These are phyloP conservation scores for Phenganax subtilis DNA, from an alignment of 92 coral and sea anemone genomes.

Conservation along the genomic window DNA sequence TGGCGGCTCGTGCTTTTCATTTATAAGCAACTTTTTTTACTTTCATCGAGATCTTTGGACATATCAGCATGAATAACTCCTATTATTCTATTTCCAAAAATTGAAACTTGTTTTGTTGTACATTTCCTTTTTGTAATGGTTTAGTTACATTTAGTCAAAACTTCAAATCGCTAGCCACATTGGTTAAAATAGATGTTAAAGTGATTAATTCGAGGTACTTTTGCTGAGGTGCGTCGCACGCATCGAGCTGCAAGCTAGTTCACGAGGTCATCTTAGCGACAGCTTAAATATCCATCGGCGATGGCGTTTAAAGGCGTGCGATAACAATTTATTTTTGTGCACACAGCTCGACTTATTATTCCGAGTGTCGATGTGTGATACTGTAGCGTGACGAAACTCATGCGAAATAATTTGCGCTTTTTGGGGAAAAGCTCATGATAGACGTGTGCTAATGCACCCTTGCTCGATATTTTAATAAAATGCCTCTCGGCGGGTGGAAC, in stretches of 20 bases:
- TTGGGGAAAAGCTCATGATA: conserved; percentile 54
- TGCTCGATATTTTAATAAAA: conserved; percentile 89
- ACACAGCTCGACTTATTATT: conserved; percentile 9
- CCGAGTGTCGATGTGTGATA: conserved; percentile 21
- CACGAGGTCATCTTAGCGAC: conserved; percentile 2
- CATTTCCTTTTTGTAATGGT: too few relatives aligned
- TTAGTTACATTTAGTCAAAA: too few relatives aligned
- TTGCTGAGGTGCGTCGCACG: not conserved
- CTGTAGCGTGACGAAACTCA: not conserved
- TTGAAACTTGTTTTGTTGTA: not conserved
- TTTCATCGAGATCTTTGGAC: too few relatives aligned
- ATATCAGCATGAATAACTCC: too few relatives aligned
- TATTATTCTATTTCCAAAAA: too few relatives aligned
- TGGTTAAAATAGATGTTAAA: not conserved
- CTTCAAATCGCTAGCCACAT: too few relatives aligned
- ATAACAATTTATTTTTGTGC: conserved; percentile 40
- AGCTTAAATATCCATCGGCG: conserved; percentile 17
- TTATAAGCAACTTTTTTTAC: too few relatives aligned
- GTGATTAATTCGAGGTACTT: not conserved
- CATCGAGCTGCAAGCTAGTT: not conserved
- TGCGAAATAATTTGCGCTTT: conserved; percentile 28
- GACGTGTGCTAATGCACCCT: conserved; percentile 99
- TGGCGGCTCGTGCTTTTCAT: not conserved
- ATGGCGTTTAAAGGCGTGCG: conserved; percentile 5
- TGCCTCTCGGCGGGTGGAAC: conserved; percentile 94